Conservation (phyloP, 2,888 invertebrate genomes). For the Therioaphis trifolii region DNA sequence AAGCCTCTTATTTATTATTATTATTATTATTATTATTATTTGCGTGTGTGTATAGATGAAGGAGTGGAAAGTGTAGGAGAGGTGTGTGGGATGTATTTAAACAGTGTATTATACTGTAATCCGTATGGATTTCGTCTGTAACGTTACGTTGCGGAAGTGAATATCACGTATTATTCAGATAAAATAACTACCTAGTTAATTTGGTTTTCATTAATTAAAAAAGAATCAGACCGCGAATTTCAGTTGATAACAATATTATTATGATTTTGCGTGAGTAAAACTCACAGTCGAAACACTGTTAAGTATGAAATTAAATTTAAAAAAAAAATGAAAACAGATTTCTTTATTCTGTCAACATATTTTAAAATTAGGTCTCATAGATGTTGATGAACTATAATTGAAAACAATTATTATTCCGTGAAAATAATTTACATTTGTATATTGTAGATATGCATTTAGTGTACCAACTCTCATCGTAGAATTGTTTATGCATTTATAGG, state of each 20-base stretch:
- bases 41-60: not conserved
- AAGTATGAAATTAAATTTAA: too few species aligned
- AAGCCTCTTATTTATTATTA: not conserved
- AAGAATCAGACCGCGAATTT: constrained; percentile 22
- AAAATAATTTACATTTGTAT: too few species aligned
- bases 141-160: not conserved
- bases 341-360: too few species aligned
- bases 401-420: too few species aligned
- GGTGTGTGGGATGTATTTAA: constrained; percentile 31
- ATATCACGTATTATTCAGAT: constrained; percentile 8
- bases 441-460: too few species aligned
- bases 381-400: too few species aligned
- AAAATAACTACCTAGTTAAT: not conserved
- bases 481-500: too few species aligned
- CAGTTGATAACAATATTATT: not conserved
- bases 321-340: too few species aligned
- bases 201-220: not conserved
- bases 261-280: too few species aligned
- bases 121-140: constrained; percentile 11
- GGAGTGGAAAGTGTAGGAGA: constrained; percentile 42
- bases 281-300: too few species aligned
- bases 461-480: too few species aligned
- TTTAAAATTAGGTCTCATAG: too few species aligned
- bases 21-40: not conserved
- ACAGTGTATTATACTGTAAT: not conserved